phyloP scores from a whole-genome alignment of 2,797 vertebrate genomes.

The Mus spretus region DNA sequence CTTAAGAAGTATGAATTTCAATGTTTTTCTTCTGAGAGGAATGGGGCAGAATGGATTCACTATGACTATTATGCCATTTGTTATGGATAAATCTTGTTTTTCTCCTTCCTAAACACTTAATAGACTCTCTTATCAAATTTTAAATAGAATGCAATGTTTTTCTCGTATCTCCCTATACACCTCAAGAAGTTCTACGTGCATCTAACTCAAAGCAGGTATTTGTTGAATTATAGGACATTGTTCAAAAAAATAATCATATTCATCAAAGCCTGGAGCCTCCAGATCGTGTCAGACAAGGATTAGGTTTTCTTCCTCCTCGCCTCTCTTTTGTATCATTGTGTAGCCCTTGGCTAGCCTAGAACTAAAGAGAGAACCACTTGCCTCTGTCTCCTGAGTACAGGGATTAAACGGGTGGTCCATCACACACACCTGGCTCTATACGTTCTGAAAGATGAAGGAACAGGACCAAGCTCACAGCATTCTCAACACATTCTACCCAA shows the following conservation, averaged over 20 bases:
- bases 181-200: background rate
- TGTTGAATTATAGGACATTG: background rate
- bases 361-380: background rate
- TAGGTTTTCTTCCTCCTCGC: background rate
- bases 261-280: slow-evolving; percentile 2
- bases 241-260: slow-evolving; percentile 48
- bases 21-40: slow-evolving; percentile 68
- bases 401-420: background rate
- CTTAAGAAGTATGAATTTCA: slow-evolving; percentile 74
- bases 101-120: background rate
- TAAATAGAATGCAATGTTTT: slow-evolving; percentile 47
- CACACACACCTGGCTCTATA: background rate
- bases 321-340: background rate
- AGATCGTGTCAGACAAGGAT: background rate
- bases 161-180: background rate
- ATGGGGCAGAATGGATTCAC: slow-evolving; percentile 21
- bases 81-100: slow-evolving; percentile 34
- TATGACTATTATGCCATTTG: background rate
- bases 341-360: background rate
- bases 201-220: slow-evolving; percentile 42
- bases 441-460: background rate
- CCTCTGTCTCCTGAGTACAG: background rate
- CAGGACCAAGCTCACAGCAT: background rate
- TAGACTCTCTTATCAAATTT: slow-evolving; percentile 44
- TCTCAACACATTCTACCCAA: background rate